Conservation (phyloP, 2,113 vertebrate genomes). For the Phyllopteryx taeniolatus region DNA sequence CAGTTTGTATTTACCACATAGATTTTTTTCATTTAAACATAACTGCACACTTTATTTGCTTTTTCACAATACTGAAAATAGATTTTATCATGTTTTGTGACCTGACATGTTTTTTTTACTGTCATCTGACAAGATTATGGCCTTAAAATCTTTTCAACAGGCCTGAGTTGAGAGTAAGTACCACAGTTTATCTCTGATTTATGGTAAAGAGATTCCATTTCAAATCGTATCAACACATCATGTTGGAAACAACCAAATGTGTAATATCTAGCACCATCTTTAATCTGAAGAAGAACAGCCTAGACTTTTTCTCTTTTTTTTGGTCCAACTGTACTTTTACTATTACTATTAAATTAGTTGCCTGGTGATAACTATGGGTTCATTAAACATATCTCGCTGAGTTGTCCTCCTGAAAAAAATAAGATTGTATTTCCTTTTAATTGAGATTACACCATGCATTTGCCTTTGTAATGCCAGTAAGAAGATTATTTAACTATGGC, state of each 20-base stretch:
- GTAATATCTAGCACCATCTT: conserved; percentile 34
- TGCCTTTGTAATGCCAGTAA: conserved; percentile 49
- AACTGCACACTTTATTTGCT: conserved; percentile 11
- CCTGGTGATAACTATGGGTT: conserved; percentile 3
- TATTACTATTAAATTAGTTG: background rate
- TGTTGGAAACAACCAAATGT: conserved; percentile 6
- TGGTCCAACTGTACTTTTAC: background rate
- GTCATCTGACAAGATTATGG: conserved; percentile 50
- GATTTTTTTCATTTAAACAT: conserved; percentile 5
- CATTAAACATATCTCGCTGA: conserved; percentile 10
- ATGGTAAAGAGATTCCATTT: conserved; percentile 51
- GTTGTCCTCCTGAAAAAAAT: background rate
- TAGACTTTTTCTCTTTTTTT: background rate
- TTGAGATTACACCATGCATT: conserved; percentile 58
- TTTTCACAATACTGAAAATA: conserved; percentile 8
- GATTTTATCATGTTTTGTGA: conserved; percentile 26
- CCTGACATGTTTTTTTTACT: conserved; percentile 3
- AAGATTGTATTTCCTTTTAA: conserved; percentile 27
- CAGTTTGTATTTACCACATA: background rate
- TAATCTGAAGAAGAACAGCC: conserved; percentile 18
- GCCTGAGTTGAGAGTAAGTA: conserved; percentile 8
- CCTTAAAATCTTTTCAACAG: conserved; percentile 16
- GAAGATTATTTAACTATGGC: conserved; percentile 50
- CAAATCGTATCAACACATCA: conserved; percentile 42
- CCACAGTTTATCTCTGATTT: conserved; percentile 1